Evolutionary conservation across 2,113 vertebrate species (phyloP).

Genomic region (Eudyptes chrysolophus): DNA sequence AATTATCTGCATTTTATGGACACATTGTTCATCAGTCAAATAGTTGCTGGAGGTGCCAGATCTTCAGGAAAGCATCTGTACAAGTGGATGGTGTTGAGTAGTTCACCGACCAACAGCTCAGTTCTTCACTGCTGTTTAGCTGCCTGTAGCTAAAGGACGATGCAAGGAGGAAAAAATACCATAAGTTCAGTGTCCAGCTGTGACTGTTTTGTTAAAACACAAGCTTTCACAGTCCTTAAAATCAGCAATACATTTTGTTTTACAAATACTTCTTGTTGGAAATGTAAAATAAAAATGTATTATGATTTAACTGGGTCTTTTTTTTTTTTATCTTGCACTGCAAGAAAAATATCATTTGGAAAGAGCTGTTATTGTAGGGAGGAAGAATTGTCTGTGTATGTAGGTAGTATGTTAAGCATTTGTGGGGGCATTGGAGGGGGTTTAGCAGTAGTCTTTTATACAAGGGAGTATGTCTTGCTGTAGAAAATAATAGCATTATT

Average conservation of each 20-base stretch:
- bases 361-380: neutral
- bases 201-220: neutral
- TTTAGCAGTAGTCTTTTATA: neutral
- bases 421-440: neutral
- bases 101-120: neutral
- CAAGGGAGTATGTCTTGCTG: neutral
- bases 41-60: neutral
- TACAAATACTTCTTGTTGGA: neutral
- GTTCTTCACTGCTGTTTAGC: neutral
- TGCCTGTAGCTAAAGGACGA: neutral
- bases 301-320: neutral
- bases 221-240: neutral
- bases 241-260: neutral
- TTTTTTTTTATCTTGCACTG: neutral
- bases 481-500: neutral
- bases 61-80: neutral
- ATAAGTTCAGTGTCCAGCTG: neutral
- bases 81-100: neutral
- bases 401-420: neutral
- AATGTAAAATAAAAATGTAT: neutral
- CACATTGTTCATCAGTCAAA: neutral
- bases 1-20: neutral
- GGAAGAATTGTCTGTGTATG: neutral
- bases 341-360: neutral
- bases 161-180: neutral